phyloP scores from a whole-genome alignment of 2,888 invertebrate genomes.

The Ecliptopera silaceata region DNA sequence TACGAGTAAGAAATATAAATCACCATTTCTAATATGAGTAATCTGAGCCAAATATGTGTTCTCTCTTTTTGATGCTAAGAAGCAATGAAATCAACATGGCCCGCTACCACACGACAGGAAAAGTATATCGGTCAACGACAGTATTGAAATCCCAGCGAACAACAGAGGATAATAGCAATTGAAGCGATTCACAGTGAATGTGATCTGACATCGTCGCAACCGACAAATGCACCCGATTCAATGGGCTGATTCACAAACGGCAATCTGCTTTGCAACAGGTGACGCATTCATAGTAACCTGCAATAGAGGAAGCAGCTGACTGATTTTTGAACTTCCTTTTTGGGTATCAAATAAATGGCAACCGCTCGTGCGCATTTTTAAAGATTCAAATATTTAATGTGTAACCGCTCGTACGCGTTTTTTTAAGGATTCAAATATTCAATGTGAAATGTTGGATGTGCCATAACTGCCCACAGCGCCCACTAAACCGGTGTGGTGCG shows the following conservation, averaged over 20 bases:
- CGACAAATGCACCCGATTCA: conserved; percentile 44
- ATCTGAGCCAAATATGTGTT: background rate
- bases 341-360: background rate
- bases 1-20: conserved; percentile 26
- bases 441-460: too few species aligned
- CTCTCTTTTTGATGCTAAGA: background rate
- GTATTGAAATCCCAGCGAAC: conserved; percentile 10
- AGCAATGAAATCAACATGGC: background rate
- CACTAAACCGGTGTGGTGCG: too few species aligned
- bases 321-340: background rate
- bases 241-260: conserved; percentile 59
- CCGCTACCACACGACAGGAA: background rate
- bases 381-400: too few species aligned
- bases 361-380: background rate
- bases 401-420: background rate
- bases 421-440: too few species aligned
- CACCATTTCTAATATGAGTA: conserved; percentile 20
- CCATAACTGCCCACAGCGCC: too few species aligned
- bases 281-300: conserved; percentile 53
- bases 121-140: conserved; percentile 15
- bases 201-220: conserved; percentile 34
- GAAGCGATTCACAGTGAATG: conserved; percentile 32
- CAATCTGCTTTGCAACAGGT: conserved; percentile 56
- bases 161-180: conserved; percentile 22
- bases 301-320: conserved; percentile 24